Evolutionary conservation across 2,797 vertebrate species (phyloP).

Genomic region (Sciaenops ocellatus): DNA sequence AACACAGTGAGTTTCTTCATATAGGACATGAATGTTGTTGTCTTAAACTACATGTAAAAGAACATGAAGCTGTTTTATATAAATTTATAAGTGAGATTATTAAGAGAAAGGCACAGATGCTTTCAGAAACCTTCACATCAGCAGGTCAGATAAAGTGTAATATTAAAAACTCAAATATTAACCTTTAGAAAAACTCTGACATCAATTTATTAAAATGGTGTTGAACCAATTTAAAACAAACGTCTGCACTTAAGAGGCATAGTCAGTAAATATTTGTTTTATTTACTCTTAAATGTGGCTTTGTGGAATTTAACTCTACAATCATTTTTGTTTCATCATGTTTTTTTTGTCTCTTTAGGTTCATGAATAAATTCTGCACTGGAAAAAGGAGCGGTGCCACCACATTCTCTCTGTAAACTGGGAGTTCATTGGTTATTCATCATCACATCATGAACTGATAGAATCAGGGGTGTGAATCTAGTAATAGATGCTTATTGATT

Average conservation of each 20-base stretch:
- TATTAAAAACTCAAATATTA: neutral
- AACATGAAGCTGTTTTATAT: neutral
- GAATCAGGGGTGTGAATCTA: neutral
- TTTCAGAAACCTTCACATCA: neutral
- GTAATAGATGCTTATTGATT: neutral
- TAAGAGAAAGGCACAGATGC: neutral
- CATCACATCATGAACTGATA: neutral
- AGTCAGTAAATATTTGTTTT: neutral
- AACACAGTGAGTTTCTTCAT: slow-evolving; percentile 29
- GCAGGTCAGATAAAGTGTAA: neutral
- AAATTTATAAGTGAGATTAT: neutral
- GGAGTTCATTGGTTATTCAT: neutral
- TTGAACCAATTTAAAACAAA: neutral
- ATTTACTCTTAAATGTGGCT: neutral
- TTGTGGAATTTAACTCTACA: neutral
- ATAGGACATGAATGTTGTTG: neutral
- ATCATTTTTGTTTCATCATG: neutral
- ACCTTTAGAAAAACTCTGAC: neutral
- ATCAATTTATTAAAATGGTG: neutral
- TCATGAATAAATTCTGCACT: neutral
- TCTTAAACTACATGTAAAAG: too few relatives aligned
- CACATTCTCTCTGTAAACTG: neutral
- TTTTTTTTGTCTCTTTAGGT: slow-evolving; percentile 23
- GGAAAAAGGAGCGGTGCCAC: neutral
- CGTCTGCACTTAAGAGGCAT: neutral